Evolutionary conservation across 2,113 vertebrate genomes (phyloP).

Genomic region (Carassius carassius): DNA sequence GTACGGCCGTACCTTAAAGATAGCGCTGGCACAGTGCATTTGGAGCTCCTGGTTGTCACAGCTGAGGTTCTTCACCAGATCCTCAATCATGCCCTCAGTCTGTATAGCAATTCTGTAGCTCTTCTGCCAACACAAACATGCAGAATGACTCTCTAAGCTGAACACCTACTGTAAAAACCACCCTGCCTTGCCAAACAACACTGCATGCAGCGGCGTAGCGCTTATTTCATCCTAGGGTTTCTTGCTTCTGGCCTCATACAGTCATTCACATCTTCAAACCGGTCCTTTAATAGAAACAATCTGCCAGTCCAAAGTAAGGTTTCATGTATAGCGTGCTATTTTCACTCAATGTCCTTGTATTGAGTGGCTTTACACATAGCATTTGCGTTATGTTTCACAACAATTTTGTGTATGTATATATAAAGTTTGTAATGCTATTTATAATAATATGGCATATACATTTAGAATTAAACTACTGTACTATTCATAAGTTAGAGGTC

Average conservation of each 20-base stretch:
- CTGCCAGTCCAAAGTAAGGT: constrained; percentile 14
- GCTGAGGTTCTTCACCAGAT: constrained; percentile 88
- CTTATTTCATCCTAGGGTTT: constrained; percentile 37
- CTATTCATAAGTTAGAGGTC: background rate
- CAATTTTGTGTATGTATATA: background rate
- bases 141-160: constrained; percentile 11
- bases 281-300: constrained; percentile 35
- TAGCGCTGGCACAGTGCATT: constrained; percentile 90
- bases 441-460: background rate
- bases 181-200: constrained; percentile 35
- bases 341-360: constrained; percentile 10
- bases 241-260: constrained; percentile 19
- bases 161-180: constrained; percentile 37
- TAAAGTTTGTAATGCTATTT: background rate
- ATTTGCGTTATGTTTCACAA: background rate
- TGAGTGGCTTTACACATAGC: background rate
- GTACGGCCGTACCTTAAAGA: constrained; percentile 87
- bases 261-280: constrained; percentile 26
- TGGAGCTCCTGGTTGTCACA: constrained; percentile 88
- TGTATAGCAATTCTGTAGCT: constrained; percentile 87
- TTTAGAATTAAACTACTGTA: background rate
- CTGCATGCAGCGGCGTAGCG: constrained; percentile 5
- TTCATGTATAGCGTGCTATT: background rate
- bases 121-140: constrained; percentile 68
- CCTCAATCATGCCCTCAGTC: constrained; percentile 85